phyloP scores from a whole-genome alignment of 2,888 invertebrate genomes.

The Byasa hedistus region DNA sequence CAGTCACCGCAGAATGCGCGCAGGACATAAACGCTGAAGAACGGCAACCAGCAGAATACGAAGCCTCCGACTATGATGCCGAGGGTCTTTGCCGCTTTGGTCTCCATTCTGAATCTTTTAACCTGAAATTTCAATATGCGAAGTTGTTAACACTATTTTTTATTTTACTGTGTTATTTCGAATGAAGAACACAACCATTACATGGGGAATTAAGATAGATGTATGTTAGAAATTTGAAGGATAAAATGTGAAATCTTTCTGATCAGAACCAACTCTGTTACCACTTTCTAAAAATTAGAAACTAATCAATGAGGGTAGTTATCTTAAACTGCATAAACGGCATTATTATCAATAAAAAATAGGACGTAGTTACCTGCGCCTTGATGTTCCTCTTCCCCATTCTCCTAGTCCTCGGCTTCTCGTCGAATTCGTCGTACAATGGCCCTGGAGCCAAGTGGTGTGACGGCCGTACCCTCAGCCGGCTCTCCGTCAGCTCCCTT shows the following conservation, averaged over 20 bases:
- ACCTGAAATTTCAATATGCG: slow-evolving; percentile 83
- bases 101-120: slow-evolving; percentile 95
- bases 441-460: slow-evolving; percentile 72
- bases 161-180: no score
- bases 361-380: slow-evolving; percentile 84
- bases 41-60: slow-evolving; percentile 97
- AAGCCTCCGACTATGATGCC: slow-evolving; percentile 98
- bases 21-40: slow-evolving; percentile 96
- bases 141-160: no score
- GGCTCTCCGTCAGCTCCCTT: slow-evolving; percentile 81
- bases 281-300: no score
- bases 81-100: slow-evolving; percentile 97
- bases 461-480: slow-evolving; percentile 78
- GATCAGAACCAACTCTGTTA: no score
- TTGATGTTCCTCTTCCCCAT: slow-evolving; percentile 95
- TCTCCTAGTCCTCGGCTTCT: slow-evolving; percentile 78
- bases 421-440: slow-evolving; percentile 70
- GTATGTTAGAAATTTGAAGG: no score
- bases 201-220: no score
- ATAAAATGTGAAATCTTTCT: no score
- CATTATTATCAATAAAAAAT: no score
- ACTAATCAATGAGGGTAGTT: no score
- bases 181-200: no score
- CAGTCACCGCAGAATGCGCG: slow-evolving; percentile 93
- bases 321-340: no score